Conservation (phyloP, 2,797 vertebrate species). For the Hoplostethus mediterraneus region DNA sequence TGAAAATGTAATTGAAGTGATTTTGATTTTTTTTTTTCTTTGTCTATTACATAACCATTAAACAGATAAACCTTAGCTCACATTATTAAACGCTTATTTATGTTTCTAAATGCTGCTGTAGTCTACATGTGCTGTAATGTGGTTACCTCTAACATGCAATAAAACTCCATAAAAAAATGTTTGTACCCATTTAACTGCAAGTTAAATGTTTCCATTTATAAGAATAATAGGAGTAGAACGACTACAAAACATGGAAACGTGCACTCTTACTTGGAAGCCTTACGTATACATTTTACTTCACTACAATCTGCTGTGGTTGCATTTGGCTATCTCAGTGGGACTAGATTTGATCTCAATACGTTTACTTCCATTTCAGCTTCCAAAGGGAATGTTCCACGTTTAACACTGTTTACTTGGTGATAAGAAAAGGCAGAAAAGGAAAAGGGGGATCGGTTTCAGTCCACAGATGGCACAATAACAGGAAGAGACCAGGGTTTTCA, state of each 20-base stretch:
- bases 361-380: constrained; percentile 22
- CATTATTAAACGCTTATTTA: constrained; percentile 28
- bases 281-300: constrained; percentile 14
- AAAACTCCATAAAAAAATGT: constrained; percentile 47
- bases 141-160: constrained; percentile 50
- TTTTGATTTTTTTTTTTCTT: not conserved
- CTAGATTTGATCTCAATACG: constrained; percentile 13
- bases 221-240: not conserved
- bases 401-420: constrained; percentile 23
- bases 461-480: constrained; percentile 69
- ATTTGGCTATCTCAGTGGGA: constrained; percentile 4
- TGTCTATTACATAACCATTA: constrained; percentile 2
- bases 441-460: constrained; percentile 6
- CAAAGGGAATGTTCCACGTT: constrained; percentile 35
- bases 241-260: not conserved
- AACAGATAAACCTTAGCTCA: constrained; percentile 11
- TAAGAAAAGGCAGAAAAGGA: constrained; percentile 22
- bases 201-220: not conserved
- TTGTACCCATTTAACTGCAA: constrained; percentile 13
- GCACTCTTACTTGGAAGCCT: not conserved
- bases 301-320: constrained; percentile 1
- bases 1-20: constrained; percentile 11
- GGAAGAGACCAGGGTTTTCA: constrained; percentile 57
- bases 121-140: constrained; percentile 24
- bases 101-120: constrained; percentile 38